phyloP scores from a whole-genome alignment of 2,113 vertebrate species.

The Oncorhynchus keta region DNA sequence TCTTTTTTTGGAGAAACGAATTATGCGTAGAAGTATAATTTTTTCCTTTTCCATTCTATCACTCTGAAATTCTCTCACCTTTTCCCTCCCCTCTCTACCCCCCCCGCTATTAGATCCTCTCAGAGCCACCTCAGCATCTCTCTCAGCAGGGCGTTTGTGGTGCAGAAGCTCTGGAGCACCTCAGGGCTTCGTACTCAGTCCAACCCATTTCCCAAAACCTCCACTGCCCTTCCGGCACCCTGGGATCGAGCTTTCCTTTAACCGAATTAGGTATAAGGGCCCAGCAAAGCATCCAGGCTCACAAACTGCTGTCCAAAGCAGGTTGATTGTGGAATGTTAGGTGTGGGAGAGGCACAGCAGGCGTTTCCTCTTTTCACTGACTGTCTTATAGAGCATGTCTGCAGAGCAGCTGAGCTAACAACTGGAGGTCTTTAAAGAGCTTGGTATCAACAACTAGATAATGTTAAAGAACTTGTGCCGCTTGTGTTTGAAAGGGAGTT shows the following conservation, averaged over 20 bases:
- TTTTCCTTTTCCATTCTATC: background rate
- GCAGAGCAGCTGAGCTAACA: background rate
- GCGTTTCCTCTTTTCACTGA: background rate
- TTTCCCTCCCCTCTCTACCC: conserved; percentile 3
- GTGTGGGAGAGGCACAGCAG: background rate
- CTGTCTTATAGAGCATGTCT: background rate
- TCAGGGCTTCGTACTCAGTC: conserved; percentile 60
- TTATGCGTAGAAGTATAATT: background rate
- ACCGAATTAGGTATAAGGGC: conserved; percentile 51
- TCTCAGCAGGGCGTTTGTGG: conserved; percentile 58
- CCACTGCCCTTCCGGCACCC: conserved; percentile 46
- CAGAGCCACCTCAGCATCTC: conserved; percentile 70
- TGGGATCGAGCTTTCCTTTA: conserved; percentile 50
- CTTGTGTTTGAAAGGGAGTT: conserved; percentile 33
- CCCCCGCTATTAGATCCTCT: conserved; percentile 48
- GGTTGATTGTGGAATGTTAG: conserved; percentile 23
- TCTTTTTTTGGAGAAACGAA: conserved; percentile 15
- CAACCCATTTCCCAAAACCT: conserved; percentile 59
- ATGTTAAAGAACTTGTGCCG: background rate
- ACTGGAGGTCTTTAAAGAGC: conserved; percentile 3
- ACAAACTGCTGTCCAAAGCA: conserved; percentile 64
- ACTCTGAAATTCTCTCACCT: background rate
- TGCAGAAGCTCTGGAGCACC: conserved; percentile 52
- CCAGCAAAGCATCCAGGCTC: conserved; percentile 46
- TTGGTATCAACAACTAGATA: conserved; percentile 24